phyloP scores from a whole-genome alignment of 2,113 vertebrate species.

The Eulemur rufifrons region DNA sequence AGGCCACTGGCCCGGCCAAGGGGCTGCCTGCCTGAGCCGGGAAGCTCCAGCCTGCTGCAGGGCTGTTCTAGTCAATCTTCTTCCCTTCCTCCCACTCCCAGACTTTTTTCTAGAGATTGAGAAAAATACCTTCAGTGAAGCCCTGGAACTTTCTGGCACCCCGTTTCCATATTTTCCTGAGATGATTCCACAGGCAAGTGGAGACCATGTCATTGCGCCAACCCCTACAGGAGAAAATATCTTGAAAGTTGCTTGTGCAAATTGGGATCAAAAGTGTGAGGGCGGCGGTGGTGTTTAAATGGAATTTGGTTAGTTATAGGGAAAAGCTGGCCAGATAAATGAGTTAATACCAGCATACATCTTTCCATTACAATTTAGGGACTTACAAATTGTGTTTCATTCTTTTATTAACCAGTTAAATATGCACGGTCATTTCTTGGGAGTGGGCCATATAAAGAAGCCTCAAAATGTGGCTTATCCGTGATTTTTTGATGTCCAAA shows the following conservation, averaged over 20 bases:
- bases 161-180: constrained; percentile 98
- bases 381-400: not conserved
- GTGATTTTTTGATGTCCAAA: not conserved
- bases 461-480: not conserved
- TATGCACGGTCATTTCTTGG: not conserved
- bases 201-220: constrained; percentile 99
- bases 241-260: not conserved
- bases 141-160: constrained; percentile 96
- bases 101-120: not conserved
- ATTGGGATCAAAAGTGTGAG: not conserved
- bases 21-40: not conserved
- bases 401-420: constrained; percentile 24
- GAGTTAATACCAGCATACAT: not conserved
- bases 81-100: not conserved
- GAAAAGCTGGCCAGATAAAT: not conserved
- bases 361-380: constrained; percentile 51
- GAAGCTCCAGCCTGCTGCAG: not conserved
- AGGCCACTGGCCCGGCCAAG: not conserved
- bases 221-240: constrained; percentile 86
- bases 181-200: constrained; percentile 98
- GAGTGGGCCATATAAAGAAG: not conserved
- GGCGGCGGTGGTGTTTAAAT: not conserved
- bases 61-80: not conserved
- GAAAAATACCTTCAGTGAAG: constrained; percentile 94
- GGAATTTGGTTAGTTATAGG: not conserved